These are phyloP conservation scores for Drosophila punjabiensis DNA, from an alignment of 1,140 invertebrate genomes.

Conservation along the genomic window DNA sequence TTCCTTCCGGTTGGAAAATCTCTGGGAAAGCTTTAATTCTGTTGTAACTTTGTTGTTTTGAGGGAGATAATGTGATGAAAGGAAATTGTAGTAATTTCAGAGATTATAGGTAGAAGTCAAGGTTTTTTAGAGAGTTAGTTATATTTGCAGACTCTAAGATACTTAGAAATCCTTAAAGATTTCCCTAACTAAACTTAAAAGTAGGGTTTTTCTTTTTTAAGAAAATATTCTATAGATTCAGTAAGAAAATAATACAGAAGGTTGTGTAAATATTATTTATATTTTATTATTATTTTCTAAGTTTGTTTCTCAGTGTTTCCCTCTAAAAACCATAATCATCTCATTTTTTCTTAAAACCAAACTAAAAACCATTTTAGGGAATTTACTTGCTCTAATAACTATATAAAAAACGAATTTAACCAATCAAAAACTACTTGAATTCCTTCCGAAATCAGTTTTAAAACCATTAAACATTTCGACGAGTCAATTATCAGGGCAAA, in stretches of 20 bases:
- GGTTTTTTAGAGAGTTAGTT: neutral
- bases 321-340: neutral
- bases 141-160: too few species aligned
- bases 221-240: neutral
- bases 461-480: conserved; percentile 6
- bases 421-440: neutral
- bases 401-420: neutral
- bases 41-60: neutral
- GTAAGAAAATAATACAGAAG: neutral
- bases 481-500: conserved; percentile 13
- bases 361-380: neutral
- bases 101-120: too few species aligned
- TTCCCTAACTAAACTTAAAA: neutral
- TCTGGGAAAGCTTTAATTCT: neutral
- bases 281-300: neutral
- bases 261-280: neutral
- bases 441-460: neutral
- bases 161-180: neutral
- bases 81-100: neutral
- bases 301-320: neutral
- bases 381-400: too few species aligned
- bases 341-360: neutral
- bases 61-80: neutral
- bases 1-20: neutral
- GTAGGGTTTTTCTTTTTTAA: neutral